phyloP scores from a whole-genome alignment of 2,113 vertebrate genomes.

The Gasterosteus aculeatus region DNA sequence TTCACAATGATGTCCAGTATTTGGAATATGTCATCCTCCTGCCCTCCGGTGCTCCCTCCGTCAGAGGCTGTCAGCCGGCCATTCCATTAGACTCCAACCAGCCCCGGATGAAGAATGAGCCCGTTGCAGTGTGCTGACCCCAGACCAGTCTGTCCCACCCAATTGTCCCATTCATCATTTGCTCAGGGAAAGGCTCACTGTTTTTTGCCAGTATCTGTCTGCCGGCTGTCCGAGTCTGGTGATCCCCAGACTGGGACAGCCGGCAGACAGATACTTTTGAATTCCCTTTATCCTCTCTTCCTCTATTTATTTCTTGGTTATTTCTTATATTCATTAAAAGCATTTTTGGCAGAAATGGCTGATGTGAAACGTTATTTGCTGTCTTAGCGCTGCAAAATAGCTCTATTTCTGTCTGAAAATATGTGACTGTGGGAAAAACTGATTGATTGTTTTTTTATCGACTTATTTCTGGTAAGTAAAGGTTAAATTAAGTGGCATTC shows the following conservation, averaged over 20 bases:
- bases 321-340: neutral
- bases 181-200: slow-evolving; percentile 16
- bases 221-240: slow-evolving; percentile 27
- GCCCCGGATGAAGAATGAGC: slow-evolving; percentile 56
- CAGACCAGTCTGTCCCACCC: slow-evolving; percentile 33
- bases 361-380: neutral
- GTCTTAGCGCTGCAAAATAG: neutral
- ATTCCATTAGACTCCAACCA: slow-evolving; percentile 56
- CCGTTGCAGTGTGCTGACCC: slow-evolving; percentile 53
- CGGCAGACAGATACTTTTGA: neutral
- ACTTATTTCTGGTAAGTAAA: neutral
- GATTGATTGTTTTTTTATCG: neutral
- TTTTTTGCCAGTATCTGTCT: slow-evolving; percentile 28
- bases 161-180: slow-evolving; percentile 56
- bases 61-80: slow-evolving; percentile 43
- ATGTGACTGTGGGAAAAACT: neutral
- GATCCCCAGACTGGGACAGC: slow-evolving; percentile 1
- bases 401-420: neutral
- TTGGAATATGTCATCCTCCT: slow-evolving; percentile 40
- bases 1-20: slow-evolving; percentile 31
- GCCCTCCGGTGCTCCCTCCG: slow-evolving; percentile 28
- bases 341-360: slow-evolving; percentile 3
- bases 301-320: neutral
- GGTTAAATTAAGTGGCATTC: neutral
- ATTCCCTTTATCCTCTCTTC: neutral